phyloP scores from a whole-genome alignment of 2,888 invertebrate species.

The Sipunculus nudus region DNA sequence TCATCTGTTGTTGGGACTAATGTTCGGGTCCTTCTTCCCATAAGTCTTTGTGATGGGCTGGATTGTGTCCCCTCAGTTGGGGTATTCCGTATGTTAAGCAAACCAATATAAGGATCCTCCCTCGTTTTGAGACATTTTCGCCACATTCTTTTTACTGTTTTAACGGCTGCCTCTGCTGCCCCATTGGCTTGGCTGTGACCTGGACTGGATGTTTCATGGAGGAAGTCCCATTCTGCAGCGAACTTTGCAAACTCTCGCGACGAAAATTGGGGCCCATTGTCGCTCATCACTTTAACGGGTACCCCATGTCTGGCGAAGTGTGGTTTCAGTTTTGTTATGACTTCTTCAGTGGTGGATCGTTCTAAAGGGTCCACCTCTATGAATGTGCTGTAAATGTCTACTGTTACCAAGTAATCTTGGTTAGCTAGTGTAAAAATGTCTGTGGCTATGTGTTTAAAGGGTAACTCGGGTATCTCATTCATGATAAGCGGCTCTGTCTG shows the following conservation, averaged over 20 bases:
- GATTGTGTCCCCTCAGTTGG: background rate
- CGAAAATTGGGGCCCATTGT: slow-evolving; percentile 37
- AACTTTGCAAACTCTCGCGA: slow-evolving; percentile 24
- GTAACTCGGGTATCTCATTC: slow-evolving; percentile 24
- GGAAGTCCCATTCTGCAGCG: slow-evolving; percentile 32
- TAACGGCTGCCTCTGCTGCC: slow-evolving; percentile 36
- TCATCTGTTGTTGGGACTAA: background rate
- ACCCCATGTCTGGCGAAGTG: slow-evolving; percentile 28
- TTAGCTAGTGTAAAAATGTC: slow-evolving; percentile 33
- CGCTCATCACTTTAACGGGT: slow-evolving; percentile 19
- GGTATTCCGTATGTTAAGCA: slow-evolving; percentile 10
- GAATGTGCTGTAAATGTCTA: slow-evolving; percentile 35
- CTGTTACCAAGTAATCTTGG: slow-evolving; percentile 32
- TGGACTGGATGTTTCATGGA: slow-evolving; percentile 31
- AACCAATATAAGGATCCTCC: slow-evolving; percentile 5
- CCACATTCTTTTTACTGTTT: slow-evolving; percentile 33
- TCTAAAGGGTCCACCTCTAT: slow-evolving; percentile 30
- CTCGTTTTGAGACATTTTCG: slow-evolving; percentile 7
- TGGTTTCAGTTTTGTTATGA: slow-evolving; percentile 22
- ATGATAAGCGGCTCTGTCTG: slow-evolving; percentile 17
- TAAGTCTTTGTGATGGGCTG: background rate
- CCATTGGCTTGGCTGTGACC: slow-evolving; percentile 36
- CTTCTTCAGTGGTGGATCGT: slow-evolving; percentile 17
- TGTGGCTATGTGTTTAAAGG: slow-evolving; percentile 34
- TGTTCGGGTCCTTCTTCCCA: background rate